A percentile compares a stretch with the other conserved stretches of the same genome.
phyloP scores from a whole-genome alignment of 2,113 vertebrate genomes.

The Isichthys henryi region DNA sequence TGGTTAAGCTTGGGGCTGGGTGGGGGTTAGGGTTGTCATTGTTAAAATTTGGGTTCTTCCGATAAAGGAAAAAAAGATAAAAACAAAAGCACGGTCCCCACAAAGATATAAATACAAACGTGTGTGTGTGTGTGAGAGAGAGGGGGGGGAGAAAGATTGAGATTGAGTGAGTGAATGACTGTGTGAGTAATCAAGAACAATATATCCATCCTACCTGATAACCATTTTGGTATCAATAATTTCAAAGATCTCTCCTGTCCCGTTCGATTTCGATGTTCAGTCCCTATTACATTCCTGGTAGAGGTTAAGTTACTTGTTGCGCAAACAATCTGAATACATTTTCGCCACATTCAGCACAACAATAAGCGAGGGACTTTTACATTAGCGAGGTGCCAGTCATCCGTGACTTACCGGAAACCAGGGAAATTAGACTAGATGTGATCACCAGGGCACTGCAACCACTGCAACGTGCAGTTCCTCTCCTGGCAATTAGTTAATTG shows the following conservation, averaged over 20 bases:
- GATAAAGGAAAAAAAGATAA: neutral
- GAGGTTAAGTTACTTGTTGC: neutral
- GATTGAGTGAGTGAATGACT: neutral
- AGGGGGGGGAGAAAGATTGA: neutral
- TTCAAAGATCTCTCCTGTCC: neutral
- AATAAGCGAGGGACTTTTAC: neutral
- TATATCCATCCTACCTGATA: neutral
- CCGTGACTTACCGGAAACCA: neutral
- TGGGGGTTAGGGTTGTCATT: neutral
- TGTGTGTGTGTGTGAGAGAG: neutral
- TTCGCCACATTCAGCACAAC: neutral
- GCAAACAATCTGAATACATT: neutral
- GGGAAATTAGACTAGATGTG: constrained; percentile 12
- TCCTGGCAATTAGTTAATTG: constrained; percentile 13
- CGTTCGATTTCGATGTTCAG: neutral
- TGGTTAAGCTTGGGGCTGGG: neutral
- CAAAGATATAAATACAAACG: neutral
- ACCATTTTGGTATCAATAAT: neutral
- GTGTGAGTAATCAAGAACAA: neutral
- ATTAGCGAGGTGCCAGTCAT: neutral
- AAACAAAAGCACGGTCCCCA: neutral
- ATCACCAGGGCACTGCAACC: neutral
- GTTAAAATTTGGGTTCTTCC: neutral
- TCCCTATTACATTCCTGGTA: neutral
- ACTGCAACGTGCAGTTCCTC: constrained; percentile 3